Evolutionary conservation across 1,140 invertebrate genomes (phyloP).

Genomic region (Drosophila pandora): DNA sequence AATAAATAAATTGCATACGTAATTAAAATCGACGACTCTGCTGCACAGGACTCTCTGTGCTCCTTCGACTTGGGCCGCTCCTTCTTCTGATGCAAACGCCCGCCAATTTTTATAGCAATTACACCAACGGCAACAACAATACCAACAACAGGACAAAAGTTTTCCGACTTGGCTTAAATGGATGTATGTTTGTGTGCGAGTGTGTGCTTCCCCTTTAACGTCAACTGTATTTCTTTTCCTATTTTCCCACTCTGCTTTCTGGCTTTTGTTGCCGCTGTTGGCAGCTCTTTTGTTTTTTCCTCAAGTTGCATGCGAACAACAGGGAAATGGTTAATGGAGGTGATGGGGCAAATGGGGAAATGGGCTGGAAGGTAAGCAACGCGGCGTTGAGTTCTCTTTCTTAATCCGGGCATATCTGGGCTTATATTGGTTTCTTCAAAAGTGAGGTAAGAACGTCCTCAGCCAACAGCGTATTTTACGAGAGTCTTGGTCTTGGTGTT

Average conservation of each 20-base stretch:
- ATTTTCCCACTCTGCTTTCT: slow-evolving; percentile 7
- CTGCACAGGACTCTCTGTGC: slow-evolving; percentile 50
- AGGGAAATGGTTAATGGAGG: slow-evolving; percentile 48
- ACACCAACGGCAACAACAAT: slow-evolving; percentile 51
- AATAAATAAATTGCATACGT: slow-evolving; percentile 83
- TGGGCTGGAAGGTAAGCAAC: slow-evolving; percentile 48
- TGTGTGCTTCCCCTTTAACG: slow-evolving; percentile 69
- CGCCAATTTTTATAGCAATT: slow-evolving; percentile 46
- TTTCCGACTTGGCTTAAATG: slow-evolving; percentile 59
- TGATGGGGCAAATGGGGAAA: slow-evolving; percentile 24
- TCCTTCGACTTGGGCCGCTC: slow-evolving; percentile 16
- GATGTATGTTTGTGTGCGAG: slow-evolving; percentile 18
- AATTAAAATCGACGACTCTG: slow-evolving; percentile 81
- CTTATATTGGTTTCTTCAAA: not conserved
- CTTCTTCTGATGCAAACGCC: slow-evolving; percentile 35
- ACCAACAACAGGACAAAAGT: slow-evolving; percentile 54
- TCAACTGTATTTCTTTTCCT: slow-evolving; percentile 56
- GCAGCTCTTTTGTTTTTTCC: slow-evolving; percentile 65
- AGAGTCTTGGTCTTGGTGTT: not conserved
- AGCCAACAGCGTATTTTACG: not conserved
- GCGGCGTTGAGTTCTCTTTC: slow-evolving; percentile 7
- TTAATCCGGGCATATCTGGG: slow-evolving; percentile 5
- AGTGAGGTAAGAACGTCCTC: no score
- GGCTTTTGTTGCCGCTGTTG: slow-evolving; percentile 56
- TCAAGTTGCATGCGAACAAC: slow-evolving; percentile 48